phyloP scores from a whole-genome alignment of 2,888 invertebrate genomes.

The Anarsia innoxiella region DNA sequence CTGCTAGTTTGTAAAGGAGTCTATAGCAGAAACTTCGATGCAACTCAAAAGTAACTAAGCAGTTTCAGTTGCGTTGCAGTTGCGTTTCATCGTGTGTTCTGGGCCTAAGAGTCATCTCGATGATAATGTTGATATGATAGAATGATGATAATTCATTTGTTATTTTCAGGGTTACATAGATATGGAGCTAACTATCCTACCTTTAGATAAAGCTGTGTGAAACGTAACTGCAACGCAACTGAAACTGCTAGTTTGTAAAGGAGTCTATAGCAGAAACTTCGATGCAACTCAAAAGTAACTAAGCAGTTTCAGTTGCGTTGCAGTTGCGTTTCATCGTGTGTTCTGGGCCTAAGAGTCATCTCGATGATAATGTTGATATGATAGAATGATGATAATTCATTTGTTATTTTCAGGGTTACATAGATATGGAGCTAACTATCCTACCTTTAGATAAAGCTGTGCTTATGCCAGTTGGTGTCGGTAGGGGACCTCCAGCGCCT shows the following conservation, averaged over 20 bases:
- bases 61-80: too few relatives aligned
- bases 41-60: too few relatives aligned
- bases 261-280: neutral
- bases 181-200: constrained; percentile 77
- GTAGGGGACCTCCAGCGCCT: constrained; percentile 77
- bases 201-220: constrained; percentile 76
- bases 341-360: too few relatives aligned
- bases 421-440: constrained; percentile 79
- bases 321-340: neutral
- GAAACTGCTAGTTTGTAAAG: neutral
- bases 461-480: constrained; percentile 78
- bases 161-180: constrained; percentile 78
- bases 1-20: too few relatives aligned
- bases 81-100: too few relatives aligned
- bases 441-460: constrained; percentile 75
- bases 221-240: constrained; percentile 31
- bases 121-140: too few relatives aligned
- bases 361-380: too few relatives aligned
- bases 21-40: too few relatives aligned
- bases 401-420: constrained; percentile 73
- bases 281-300: neutral
- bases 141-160: too few relatives aligned
- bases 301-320: neutral
- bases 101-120: too few relatives aligned
- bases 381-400: neutral